Base-by-base conservation (phyloP, 2,888 invertebrate genomes). In the Scaptomyza cyrtandrae region DNA sequence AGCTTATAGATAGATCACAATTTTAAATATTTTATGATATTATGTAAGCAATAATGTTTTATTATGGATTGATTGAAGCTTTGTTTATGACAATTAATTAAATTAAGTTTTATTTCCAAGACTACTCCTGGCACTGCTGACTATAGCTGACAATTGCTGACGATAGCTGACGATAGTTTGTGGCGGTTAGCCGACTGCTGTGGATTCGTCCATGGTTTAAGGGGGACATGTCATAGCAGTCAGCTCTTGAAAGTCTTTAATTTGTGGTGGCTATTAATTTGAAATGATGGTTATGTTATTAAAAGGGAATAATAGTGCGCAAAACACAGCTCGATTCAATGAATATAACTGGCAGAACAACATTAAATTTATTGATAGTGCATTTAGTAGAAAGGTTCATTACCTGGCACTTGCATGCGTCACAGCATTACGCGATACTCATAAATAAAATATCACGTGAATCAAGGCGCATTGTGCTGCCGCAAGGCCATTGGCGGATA, bases 401-500 rank as follows among this genome's bases (percentile, higher is more conserved):
- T 41, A 72, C 59, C 62, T n/a, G 43, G 3, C 58, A 57, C 44
- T 45, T 63, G 57, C 60, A 75, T 69, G 69, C 56, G 45, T n/a
- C 48, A 33, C 27, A 57, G 53, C 29, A 24, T 24, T 70, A 54
- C 48, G 43, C 62, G 53, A 33, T 45, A 46, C 58, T 49, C 68
- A 84, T 84, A 76, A 84, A 86, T 69, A 74, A 85, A 71, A 63
- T 66, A 63, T 74, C 87, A 86, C 89, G 81, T 88, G 87, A 62
- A 46, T 14, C 43, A 58, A 57, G 61, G 59, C 80, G 53, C 71
- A 60, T 52, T 75, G 75, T 48, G 39, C 59, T 46, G 61, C 43
- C 24, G 27, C 85, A 83, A 83, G 83, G 83, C 70, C 78, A 80
- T 43, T 75, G 70, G 41, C 43, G 55, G 24, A 53, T 16, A 53